Conservation (phyloP, 2,888 invertebrate species). For the Cyaniris semiargus region DNA sequence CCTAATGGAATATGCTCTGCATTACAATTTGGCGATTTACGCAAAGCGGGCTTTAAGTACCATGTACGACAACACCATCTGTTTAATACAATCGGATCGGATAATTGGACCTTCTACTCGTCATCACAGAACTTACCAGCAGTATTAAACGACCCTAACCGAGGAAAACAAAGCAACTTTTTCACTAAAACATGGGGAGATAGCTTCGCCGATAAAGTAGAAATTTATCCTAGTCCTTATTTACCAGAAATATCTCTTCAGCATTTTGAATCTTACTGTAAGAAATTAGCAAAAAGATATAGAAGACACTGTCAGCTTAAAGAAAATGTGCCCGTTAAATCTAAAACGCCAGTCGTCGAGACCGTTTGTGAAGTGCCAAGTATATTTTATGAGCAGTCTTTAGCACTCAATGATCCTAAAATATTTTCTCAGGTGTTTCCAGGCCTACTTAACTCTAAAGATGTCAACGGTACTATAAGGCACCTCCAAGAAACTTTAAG, state of each 20-base stretch:
- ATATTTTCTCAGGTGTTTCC: constrained; percentile 94
- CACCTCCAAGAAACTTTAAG: constrained; percentile 94
- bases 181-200: constrained; percentile 99
- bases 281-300: constrained; percentile 85
- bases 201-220: constrained; percentile 90
- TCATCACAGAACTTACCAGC: constrained; percentile 97
- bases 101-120: constrained; percentile 92
- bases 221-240: constrained; percentile 88
- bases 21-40: constrained; percentile 93
- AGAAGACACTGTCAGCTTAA: constrained; percentile 82
- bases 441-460: constrained; percentile 78
- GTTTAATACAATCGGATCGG: constrained; percentile 59
- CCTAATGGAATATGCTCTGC: constrained; percentile 92
- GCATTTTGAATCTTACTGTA: constrained; percentile 93
- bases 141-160: constrained; percentile 96
- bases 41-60: constrained; percentile 92
- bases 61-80: constrained; percentile 87
- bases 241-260: constrained; percentile 90
- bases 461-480: constrained; percentile 82
- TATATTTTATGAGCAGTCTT: constrained; percentile 89
- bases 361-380: constrained; percentile 87
- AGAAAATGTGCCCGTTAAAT: constrained; percentile 64
- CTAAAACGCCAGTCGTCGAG: constrained; percentile 71
- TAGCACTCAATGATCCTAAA: constrained; percentile 88
- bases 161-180: constrained; percentile 94